phyloP scores from a whole-genome alignment of 2,888 invertebrate genomes.

The Stenchaetothrips biformis region DNA sequence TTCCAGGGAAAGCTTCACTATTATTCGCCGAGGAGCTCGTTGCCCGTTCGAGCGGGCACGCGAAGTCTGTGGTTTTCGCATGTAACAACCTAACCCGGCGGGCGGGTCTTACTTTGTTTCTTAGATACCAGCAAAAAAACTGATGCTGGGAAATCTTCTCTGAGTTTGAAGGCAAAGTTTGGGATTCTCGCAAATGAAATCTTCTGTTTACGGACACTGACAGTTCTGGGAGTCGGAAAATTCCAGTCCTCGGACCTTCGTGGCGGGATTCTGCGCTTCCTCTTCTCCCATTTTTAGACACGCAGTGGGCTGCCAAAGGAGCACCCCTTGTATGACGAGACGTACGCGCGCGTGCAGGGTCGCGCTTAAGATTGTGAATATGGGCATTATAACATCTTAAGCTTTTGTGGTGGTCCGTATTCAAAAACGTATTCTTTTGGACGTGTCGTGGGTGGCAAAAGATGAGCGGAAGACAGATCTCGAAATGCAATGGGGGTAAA shows the following conservation, averaged over 20 bases:
- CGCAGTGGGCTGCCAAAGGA: not conserved
- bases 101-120: not conserved
- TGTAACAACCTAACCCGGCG: not conserved
- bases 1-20: not conserved
- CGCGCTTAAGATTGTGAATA: not conserved
- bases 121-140: not conserved
- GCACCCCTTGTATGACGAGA: not conserved
- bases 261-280: not conserved
- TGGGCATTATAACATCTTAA: not conserved
- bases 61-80: not conserved
- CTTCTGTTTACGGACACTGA: not conserved
- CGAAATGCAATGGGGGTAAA: not conserved
- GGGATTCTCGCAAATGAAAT: not conserved
- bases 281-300: not conserved
- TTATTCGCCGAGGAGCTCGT: not conserved
- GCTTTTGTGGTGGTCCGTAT: not conserved
- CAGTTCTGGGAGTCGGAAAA: not conserved
- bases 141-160: not conserved
- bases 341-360: not conserved
- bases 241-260: not conserved
- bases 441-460: not conserved
- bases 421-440: not conserved
- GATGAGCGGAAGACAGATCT: not conserved
- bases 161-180: not conserved
- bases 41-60: not conserved